Evolutionary conservation across 2,113 vertebrate species (phyloP), one percentile per base, ranked within the genome.

Genomic region (Chloebia gouldiae): DNA sequence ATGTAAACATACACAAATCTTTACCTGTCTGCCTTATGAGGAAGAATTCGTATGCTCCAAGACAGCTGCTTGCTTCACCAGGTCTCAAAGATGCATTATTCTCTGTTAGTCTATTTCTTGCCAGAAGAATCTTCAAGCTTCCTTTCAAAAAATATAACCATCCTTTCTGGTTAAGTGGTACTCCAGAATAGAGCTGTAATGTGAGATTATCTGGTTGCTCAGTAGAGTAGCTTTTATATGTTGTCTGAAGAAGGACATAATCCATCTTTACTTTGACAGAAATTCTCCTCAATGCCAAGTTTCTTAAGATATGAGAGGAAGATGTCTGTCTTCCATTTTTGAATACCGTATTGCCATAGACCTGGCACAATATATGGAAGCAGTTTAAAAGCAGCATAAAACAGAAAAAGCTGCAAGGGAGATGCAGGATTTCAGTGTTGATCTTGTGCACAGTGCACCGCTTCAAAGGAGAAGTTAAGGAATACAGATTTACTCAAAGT

Each of bases 381-480:
- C 47, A 59, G 42, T 86, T 93, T 75, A 65, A 68, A 92, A 87
- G 37, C 39, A 39, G 28, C 13, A 15, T 30, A 39, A 66, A 64
- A 66, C 19, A 40, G 53, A 70, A 73, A 81, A 53, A 14, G 18
- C n/a, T 64, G 47, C 51, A 76, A 21, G 44, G 57, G 80, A 86
- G 40, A 10, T 78, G 37, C 9, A 49, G 39, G 10, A 17, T 72
- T 68, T 72, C 51, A 17, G 15, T 66, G 31, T 78, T 75, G 39
- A 17, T 86, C 45, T 70, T 84, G 22, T 77, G 23, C 17, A 19
- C 7, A 28, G 70, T 25, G 23, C 6, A 64, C 49, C 42, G 39
- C 64, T 80, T 94, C n/a, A 86, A 56, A 90, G 54, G 44, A 50
- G 37, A 73, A 91, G 54, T 83, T 54, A 91, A 86, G 57, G 39